These are phyloP conservation scores for rabbit (Oryctolagus cuniculus) DNA, from an alignment of 2,113 vertebrate species.

Conservation along the genomic window mOryCun1.1 NC_091438.1:152331001-152331500, in stretches of 20 bases:
- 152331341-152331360: neutral
- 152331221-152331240: conserved; percentile 73
- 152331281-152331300: conserved; percentile 7
- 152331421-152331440: conserved; percentile 40
- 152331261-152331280: conserved; percentile 25
- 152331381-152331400: conserved; percentile 22
- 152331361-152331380: neutral
- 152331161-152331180: conserved; percentile 53
- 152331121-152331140: conserved; percentile 65
- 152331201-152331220: conserved; percentile 37
- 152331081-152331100: neutral
- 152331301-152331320: neutral
- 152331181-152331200: conserved; percentile 71
- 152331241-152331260: conserved; percentile 68
- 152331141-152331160: conserved; percentile 70
- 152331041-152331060: conserved; percentile 57
- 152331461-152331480: neutral
- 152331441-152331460: neutral
- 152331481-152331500: neutral
- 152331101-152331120: neutral
- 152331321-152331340: neutral
- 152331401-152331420: conserved; percentile 10
- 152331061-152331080: neutral
- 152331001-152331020: conserved; percentile 62
- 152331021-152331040: neutral